Evolutionary conservation across 2,113 vertebrate species (phyloP), one percentile per base, ranked within the genome.

Genomic region (Microtus oregoni): DNA sequence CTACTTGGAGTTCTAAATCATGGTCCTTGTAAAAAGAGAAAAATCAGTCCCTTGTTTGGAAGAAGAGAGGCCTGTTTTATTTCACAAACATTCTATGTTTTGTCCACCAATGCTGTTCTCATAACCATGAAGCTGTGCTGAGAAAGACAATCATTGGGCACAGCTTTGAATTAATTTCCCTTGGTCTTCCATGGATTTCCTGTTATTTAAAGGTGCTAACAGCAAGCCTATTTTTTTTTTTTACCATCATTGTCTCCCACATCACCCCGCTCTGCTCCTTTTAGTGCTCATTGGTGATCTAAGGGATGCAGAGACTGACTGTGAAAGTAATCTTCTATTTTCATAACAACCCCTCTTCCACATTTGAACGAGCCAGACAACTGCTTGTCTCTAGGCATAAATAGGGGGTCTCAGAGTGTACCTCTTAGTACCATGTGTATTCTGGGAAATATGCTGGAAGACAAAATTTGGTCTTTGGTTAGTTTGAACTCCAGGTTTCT

Each of bases 121-220:
- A 94, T 68, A 1, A 98, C 98, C 98, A 97, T 97, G 97, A 98
- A 82, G 22, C 8, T 65, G 6, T 61, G 44, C 93, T 98, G 95
- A 97, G 98, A 98, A 78, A 97, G 72, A 97, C 90, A 98, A 97
- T 94, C 55, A 19, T 88, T 86, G 67, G 95, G 14, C 94, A 98
- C 19, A 94, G 78, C 79, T 97, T 96, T 98, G 97, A 95, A 96
- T 98, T 97, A 98, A 98, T 98, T 98, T 98, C 97, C 92, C 97
- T 98, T 97, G 97, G 79, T 92, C 91, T 98, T 98, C 44, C 98
- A 98, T 98, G 98, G 98, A 98, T 98, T 98, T 98, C 97, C 73
- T 92, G 98, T 98, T 97, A 98, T 97, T 97, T 96, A 90, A 95
- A 90, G 73, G 96, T 96, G 97, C 97, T 94, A 98, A 93, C 75